phyloP scores from a whole-genome alignment of 2,888 invertebrate species.

The Euzophera pinguis region DNA sequence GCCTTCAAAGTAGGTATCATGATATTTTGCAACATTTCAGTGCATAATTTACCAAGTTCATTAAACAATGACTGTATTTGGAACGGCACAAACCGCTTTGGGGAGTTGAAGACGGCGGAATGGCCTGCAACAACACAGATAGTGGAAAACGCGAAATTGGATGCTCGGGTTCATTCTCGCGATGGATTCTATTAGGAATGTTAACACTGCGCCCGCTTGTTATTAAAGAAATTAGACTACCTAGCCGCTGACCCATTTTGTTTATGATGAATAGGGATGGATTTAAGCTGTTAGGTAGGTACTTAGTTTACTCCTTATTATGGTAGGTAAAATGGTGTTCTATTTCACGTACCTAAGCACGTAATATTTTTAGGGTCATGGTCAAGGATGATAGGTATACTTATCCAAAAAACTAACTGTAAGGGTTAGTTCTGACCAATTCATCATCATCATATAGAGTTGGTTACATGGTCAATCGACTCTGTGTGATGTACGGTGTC shows the following conservation, averaged over 20 bases:
- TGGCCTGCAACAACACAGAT: slow-evolving; percentile 56
- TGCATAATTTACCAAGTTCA: slow-evolving; percentile 29
- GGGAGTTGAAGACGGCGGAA: slow-evolving; percentile 41
- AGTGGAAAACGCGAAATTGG: slow-evolving; percentile 51
- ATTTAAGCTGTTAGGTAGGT: no score
- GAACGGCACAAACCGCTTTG: slow-evolving; percentile 35
- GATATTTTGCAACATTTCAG: neutral
- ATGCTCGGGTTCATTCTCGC: slow-evolving; percentile 34
- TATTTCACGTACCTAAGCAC: no score
- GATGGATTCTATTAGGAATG: slow-evolving; percentile 33
- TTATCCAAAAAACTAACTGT: no score
- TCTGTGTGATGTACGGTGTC: no score
- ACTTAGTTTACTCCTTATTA: no score
- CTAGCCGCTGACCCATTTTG: neutral
- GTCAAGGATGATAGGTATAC: no score
- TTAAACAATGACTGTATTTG: slow-evolving; percentile 32
- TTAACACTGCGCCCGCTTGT: neutral
- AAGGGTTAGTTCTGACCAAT: no score
- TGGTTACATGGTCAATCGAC: no score
- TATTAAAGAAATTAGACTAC: neutral
- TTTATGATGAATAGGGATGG: neutral
- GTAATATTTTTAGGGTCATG: no score
- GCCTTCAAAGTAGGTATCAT: no score
- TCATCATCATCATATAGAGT: no score
- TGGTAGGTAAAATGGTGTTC: no score